Percentiles rank a stretch among this genome's conserved stretches.
phyloP scores from a whole-genome alignment of 2,113 vertebrate genomes.

The Hipposideros armiger region DNA sequence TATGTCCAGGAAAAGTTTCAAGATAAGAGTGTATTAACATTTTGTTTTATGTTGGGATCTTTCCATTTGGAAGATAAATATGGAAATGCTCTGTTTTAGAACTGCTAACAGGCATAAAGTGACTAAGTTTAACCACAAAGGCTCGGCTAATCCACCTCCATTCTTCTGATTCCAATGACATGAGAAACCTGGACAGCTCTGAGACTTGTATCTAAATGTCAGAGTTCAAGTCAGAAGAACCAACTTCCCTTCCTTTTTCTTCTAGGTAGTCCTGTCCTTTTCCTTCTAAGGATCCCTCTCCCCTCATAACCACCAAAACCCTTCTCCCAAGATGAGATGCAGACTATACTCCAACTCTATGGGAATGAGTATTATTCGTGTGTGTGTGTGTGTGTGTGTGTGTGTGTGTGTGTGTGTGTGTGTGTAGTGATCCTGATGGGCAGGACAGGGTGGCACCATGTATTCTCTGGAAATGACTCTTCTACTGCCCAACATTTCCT shows the following conservation, averaged over 20 bases:
- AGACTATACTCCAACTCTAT: background rate
- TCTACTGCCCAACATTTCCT: background rate
- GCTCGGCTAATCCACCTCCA: background rate
- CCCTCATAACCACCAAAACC: background rate
- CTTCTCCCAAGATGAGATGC: background rate
- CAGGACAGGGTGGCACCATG: background rate
- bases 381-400: background rate
- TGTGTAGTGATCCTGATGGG: fast-evolving
- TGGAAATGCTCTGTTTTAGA: background rate
- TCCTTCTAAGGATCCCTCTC: background rate
- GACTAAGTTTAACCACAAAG: background rate
- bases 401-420: background rate
- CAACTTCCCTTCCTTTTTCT: background rate
- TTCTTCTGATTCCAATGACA: background rate
- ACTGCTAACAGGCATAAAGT: background rate
- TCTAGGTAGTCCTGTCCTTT: background rate
- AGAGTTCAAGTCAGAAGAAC: background rate
- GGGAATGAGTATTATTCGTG: background rate
- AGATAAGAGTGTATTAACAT: background rate
- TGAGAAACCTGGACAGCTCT: background rate
- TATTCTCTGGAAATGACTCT: background rate
- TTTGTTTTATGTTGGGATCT: background rate
- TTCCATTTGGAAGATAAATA: background rate
- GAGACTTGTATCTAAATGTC: background rate
- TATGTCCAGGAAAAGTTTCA: background rate